These are phyloP conservation scores for Drosophila nigrodunni DNA, from an alignment of 1,140 invertebrate genomes.

Conservation along the genomic window DNA sequence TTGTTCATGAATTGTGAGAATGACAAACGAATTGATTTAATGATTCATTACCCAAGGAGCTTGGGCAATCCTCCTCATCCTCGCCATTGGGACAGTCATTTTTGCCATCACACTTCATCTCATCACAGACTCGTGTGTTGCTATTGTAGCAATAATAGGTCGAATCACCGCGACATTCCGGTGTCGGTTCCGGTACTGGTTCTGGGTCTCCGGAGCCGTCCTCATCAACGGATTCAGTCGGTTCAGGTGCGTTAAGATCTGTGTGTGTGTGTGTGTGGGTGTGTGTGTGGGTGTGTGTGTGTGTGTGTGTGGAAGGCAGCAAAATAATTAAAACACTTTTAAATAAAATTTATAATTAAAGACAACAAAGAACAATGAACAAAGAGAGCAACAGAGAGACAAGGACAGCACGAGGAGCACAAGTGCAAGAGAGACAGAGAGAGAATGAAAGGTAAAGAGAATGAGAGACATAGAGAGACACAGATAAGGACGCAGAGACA, in stretches of 20 bases:
- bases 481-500: not conserved
- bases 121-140: slow-evolving; percentile 85
- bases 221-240: slow-evolving; percentile 1
- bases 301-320: slow-evolving; percentile 21
- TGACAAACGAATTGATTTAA: not conserved
- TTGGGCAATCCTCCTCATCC: slow-evolving; percentile 51
- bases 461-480: not conserved
- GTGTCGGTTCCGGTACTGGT: not conserved
- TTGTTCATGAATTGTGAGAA: not conserved
- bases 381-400: slow-evolving; percentile 1
- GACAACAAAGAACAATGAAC: slow-evolving; percentile 4
- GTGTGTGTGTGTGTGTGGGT: slow-evolving; percentile 17
- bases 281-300: slow-evolving; percentile 24
- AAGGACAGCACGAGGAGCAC: not conserved
- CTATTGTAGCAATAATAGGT: slow-evolving; percentile 85
- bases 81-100: slow-evolving; percentile 79
- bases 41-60: slow-evolving; percentile 49
- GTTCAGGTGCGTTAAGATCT: not conserved
- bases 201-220: slow-evolving; percentile 57
- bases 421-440: slow-evolving; percentile 1
- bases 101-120: slow-evolving; percentile 86
- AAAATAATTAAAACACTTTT: slow-evolving; percentile 39
- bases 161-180: slow-evolving; percentile 86
- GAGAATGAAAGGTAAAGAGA: not conserved
- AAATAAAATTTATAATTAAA: slow-evolving; percentile 18